Evolutionary conservation across 2,797 vertebrate species (phyloP).

Genomic region (Naso thynnoides): DNA sequence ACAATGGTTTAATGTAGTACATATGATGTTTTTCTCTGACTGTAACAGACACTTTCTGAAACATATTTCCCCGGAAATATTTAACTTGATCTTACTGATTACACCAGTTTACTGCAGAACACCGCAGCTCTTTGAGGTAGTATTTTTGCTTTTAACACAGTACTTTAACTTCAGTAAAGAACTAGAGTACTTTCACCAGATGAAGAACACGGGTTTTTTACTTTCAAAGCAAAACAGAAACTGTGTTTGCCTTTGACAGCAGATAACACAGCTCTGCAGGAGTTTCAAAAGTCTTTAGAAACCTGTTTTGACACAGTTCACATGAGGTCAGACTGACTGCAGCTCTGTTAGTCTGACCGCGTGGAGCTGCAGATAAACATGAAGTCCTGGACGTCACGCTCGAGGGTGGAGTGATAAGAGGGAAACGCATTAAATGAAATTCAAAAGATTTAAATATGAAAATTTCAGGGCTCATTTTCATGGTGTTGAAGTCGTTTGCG

Average conservation of each 20-base stretch:
- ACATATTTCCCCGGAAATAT: background rate
- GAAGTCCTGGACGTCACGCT: background rate
- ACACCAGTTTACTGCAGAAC: background rate
- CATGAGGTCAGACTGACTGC: too few species aligned
- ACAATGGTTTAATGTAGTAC: background rate
- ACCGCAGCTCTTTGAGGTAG: too few species aligned
- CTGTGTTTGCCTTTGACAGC: background rate
- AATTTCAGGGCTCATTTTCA: background rate
- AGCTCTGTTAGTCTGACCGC: too few species aligned
- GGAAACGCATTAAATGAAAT: too few species aligned
- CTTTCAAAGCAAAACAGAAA: background rate
- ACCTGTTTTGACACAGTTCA: too few species aligned
- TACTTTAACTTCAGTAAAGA: background rate
- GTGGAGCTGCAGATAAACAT: too few species aligned
- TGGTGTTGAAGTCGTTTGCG: background rate
- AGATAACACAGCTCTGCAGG: background rate
- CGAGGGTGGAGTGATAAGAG: background rate
- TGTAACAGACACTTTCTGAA: background rate
- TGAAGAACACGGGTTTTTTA: background rate
- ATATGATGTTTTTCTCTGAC: background rate
- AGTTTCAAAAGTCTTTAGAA: too few species aligned
- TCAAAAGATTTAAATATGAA: background rate
- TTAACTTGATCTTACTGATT: background rate
- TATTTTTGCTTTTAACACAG: background rate
- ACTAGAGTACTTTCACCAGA: background rate